These are phyloP conservation scores for Coremacera marginata DNA, from an alignment of 2,888 invertebrate genomes.

Conservation along the genomic window DNA sequence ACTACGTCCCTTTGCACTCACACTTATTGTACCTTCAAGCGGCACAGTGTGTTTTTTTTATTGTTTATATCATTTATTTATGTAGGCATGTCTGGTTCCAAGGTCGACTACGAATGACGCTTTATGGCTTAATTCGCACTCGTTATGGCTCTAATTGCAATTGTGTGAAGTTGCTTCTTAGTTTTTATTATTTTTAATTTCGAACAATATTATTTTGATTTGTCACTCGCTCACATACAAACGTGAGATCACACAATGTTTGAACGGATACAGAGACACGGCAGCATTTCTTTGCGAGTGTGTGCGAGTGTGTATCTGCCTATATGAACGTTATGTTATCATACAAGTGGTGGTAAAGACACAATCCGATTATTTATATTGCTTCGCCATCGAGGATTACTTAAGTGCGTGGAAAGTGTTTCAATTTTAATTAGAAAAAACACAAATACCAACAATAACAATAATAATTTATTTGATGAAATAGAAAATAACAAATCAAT, in stretches of 20 bases:
- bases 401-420: constrained; percentile 33
- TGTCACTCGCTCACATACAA: neutral
- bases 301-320: neutral
- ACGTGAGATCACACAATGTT: neutral
- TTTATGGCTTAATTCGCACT: constrained; percentile 28
- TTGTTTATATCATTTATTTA: neutral
- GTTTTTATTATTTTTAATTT: constrained; percentile 14
- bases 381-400: constrained; percentile 29
- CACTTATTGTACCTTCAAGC: neutral
- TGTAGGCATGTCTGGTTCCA: constrained; percentile 4
- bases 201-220: neutral
- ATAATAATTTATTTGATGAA: neutral
- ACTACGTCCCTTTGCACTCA: neutral
- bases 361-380: constrained; percentile 26
- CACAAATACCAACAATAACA: neutral
- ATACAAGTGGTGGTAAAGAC: neutral
- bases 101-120: constrained; percentile 17
- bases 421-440: constrained; percentile 10
- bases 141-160: constrained; percentile 12
- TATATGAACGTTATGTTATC: neutral
- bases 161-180: constrained; percentile 24
- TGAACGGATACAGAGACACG: neutral
- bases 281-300: neutral
- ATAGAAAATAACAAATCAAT: neutral
- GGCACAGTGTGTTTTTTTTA: neutral